Conservation (phyloP, 2,797 vertebrate species). For the Thamnophis elegans region DNA sequence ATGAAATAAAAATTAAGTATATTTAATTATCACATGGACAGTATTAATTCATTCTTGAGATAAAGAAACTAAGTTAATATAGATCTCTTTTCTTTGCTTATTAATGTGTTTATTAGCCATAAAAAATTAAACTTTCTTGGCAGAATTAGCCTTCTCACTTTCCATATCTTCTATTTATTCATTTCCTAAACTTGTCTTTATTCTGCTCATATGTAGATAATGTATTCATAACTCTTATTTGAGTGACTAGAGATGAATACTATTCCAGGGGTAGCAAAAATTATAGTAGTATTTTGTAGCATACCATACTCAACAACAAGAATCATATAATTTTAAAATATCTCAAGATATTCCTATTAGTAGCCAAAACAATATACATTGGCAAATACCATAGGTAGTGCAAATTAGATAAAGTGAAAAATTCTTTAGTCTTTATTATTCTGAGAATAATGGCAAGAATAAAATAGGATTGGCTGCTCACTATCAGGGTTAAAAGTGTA, state of each 20-base stretch:
- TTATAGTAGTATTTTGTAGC: not conserved
- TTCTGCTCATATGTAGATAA: not conserved
- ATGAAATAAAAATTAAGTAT: not conserved
- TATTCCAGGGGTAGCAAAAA: not conserved
- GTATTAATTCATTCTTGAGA: not conserved
- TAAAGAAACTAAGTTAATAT: not conserved
- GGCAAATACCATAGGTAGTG: not conserved
- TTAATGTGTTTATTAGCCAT: not conserved
- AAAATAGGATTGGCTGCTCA: not conserved
- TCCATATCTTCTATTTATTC: not conserved
- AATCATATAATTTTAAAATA: not conserved
- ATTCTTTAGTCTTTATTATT: not conserved
- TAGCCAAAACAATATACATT: not conserved
- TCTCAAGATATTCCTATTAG: conserved; percentile 6
- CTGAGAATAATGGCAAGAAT: not conserved
- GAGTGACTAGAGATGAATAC: not conserved
- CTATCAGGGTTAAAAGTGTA: not conserved
- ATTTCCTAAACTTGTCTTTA: not conserved
- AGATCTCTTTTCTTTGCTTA: not conserved
- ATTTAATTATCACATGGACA: not conserved
- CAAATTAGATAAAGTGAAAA: not conserved
- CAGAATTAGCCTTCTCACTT: not conserved
- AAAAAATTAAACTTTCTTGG: not conserved
- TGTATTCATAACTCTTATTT: not conserved
- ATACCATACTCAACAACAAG: not conserved